Evolutionary conservation across 2,888 invertebrate species (phyloP).

Genomic region (Biston stratarius): DNA sequence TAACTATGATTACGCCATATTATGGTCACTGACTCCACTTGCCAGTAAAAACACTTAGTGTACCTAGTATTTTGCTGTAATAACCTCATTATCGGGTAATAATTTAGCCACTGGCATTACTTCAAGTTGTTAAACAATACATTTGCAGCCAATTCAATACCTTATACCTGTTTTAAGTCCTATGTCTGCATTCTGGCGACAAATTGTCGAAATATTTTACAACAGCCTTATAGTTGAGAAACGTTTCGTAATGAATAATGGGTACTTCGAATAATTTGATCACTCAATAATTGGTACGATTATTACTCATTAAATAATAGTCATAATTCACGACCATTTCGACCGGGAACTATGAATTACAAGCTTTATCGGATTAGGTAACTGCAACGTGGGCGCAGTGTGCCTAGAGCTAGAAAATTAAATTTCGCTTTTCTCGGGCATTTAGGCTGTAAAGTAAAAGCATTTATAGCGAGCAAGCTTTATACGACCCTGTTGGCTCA

Average conservation of each 20-base stretch:
- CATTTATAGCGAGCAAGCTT: too few species aligned
- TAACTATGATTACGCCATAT: not conserved
- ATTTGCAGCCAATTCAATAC: conserved; percentile 23
- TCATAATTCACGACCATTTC: conserved; percentile 29
- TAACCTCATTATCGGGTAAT: conserved; percentile 41
- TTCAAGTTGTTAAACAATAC: conserved; percentile 29
- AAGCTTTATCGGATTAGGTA: conserved; percentile 36
- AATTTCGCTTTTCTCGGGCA: conserved; percentile 20
- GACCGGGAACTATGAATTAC: conserved; percentile 32
- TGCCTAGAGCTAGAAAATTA: conserved; percentile 29
- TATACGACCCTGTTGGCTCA: too few species aligned
- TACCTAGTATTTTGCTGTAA: conserved; percentile 37
- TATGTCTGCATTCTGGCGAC: conserved; percentile 12
- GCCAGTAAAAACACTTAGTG: conserved; percentile 32
- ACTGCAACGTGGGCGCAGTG: conserved; percentile 32
- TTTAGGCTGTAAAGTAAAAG: not conserved
- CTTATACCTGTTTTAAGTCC: conserved; percentile 16
- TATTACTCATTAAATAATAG: conserved; percentile 35
- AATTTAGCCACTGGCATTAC: conserved; percentile 34
- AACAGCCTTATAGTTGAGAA: conserved; percentile 13
- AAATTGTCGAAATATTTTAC: conserved; percentile 28
- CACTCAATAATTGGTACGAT: conserved; percentile 32
- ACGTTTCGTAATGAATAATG: conserved; percentile 29
- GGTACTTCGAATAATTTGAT: conserved; percentile 33
- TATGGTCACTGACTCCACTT: not conserved